Conservation (phyloP, 53 echinoderm and acorn worm genomes). For the Luidia sarsii region DNA sequence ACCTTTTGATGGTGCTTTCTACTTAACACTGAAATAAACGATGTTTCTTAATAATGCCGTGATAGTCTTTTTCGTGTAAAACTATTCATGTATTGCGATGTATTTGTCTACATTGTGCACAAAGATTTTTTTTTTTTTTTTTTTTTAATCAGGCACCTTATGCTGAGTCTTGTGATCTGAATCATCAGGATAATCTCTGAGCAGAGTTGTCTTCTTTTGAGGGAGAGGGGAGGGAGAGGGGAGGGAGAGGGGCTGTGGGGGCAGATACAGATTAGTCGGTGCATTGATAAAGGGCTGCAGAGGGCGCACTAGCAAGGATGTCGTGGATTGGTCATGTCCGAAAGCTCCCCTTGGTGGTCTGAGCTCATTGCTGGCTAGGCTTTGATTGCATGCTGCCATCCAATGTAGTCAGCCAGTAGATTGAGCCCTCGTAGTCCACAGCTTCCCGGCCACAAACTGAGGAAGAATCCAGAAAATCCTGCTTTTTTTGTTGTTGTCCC, state of each 20-base stretch:
- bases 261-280: too few species aligned
- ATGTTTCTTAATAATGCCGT: background rate
- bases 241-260: too few species aligned
- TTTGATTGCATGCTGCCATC: too few species aligned
- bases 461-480: too few species aligned
- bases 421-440: too few species aligned
- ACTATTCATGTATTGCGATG: background rate
- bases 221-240: too few species aligned
- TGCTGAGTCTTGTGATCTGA: constrained; percentile 19
- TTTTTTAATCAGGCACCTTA: background rate
- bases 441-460: too few species aligned
- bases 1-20: constrained; percentile 20
- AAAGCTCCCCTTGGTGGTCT: background rate
- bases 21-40: constrained; percentile 36
- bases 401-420: too few species aligned
- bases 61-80: background rate
- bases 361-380: background rate
- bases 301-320: background rate
- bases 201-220: too few species aligned
- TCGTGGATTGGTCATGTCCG: background rate
- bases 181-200: constrained; percentile 16
- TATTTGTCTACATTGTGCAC: too few species aligned
- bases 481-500: background rate
- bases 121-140: too few species aligned
- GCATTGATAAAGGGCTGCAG: too few species aligned